These are phyloP conservation scores for Zoanthus solanderi DNA, from an alignment of 92 coral and sea anemone genomes.

Conservation along the genomic window DNA sequence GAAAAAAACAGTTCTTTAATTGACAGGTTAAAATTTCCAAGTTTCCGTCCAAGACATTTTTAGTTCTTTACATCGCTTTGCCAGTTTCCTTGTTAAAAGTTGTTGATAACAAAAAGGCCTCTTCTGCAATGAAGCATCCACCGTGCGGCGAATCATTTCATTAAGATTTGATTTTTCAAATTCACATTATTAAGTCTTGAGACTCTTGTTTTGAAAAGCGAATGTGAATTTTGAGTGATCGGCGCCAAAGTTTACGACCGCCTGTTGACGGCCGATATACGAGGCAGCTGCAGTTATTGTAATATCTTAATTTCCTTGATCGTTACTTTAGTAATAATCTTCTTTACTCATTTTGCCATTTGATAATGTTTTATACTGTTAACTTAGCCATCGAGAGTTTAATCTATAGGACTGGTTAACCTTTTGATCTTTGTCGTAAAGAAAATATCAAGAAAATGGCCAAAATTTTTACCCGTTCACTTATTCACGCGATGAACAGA, in stretches of 20 bases:
- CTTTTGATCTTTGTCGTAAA: constrained; percentile 16
- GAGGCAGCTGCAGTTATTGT: constrained; percentile 45
- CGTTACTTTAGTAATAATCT: constrained; percentile 27
- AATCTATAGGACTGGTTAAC: background rate
- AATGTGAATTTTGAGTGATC: constrained; percentile 37
- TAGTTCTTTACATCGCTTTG: constrained; percentile 11
- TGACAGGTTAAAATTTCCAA: constrained; percentile 6
- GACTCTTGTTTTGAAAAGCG: constrained; percentile 35
- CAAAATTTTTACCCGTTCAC: background rate
- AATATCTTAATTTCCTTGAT: constrained; percentile 20
- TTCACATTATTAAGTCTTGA: background rate
- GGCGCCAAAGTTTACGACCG: constrained; percentile 51
- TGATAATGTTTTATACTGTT: constrained; percentile 1
- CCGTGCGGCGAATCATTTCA: background rate
- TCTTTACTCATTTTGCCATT: background rate
- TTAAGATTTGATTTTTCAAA: constrained; percentile 28
- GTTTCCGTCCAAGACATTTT: constrained; percentile 50
- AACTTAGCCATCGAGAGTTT: background rate
- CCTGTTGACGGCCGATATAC: constrained; percentile 33
- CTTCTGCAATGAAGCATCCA: background rate
- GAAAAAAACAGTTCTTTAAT: constrained; percentile 39
- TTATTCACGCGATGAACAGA: constrained; percentile 22
- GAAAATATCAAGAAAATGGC: background rate
- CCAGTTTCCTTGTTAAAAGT: constrained; percentile 2
- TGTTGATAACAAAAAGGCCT: background rate